Conservation (phyloP, 2,113 vertebrate species). For the Dromiciops gliroides region DNA sequence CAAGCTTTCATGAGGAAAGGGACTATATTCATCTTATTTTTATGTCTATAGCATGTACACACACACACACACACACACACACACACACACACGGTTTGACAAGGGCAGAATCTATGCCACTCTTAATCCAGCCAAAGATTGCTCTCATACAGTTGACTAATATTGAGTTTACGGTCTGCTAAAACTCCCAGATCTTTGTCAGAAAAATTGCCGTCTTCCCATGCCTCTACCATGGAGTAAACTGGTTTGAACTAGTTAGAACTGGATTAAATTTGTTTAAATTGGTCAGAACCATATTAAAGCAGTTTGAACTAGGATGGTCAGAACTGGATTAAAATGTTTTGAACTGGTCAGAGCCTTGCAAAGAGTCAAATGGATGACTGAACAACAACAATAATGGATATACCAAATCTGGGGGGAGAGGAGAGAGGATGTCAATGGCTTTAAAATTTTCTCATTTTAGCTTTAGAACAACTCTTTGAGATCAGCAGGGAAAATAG, state of each 20-base stretch:
- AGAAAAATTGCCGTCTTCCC: not conserved
- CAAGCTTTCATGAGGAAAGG: not conserved
- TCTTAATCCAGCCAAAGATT: not conserved
- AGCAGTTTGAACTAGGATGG: no score
- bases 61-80: not conserved
- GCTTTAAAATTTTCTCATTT: not conserved
- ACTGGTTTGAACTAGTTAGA: no score
- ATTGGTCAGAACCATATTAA: not conserved
- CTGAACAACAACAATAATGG: not conserved
- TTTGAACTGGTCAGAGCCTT: not conserved
- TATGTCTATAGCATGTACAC: not conserved
- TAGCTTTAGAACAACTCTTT: not conserved
- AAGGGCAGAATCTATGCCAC: not conserved
- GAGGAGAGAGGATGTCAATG: not conserved
- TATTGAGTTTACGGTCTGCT: not conserved
- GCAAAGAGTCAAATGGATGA: not conserved
- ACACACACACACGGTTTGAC: not conserved
- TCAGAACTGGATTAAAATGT: not conserved
- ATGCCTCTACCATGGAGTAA: not conserved
- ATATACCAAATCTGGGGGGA: not conserved
- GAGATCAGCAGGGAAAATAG: not conserved
- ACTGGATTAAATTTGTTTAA: no score
- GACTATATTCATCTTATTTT: not conserved
- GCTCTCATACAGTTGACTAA: not conserved
- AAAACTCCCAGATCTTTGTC: not conserved